Evolutionary conservation across 2,888 invertebrate genomes (phyloP).

Genomic region (Leucoptera coffeella): DNA sequence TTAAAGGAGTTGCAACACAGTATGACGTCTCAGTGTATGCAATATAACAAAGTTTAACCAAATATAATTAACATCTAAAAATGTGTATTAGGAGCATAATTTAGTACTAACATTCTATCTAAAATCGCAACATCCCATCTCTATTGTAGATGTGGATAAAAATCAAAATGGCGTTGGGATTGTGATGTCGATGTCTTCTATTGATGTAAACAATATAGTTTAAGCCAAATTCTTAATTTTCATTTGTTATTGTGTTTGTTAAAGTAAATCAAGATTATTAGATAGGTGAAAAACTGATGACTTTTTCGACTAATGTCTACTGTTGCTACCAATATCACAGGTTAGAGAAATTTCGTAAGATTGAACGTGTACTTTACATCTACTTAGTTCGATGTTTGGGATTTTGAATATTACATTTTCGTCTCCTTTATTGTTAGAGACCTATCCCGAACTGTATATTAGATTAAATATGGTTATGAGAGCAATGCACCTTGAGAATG

Average conservation of each 20-base stretch:
- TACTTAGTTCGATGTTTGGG: background rate
- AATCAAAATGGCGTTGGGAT: conserved; percentile 46
- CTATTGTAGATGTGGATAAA: too few species aligned
- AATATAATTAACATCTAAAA: too few species aligned
- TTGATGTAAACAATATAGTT: conserved; percentile 18
- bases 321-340: conserved; percentile 51
- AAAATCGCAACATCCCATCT: too few species aligned
- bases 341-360: conserved; percentile 14
- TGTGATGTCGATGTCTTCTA: conserved; percentile 31
- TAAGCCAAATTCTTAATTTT: conserved; percentile 8
- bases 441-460: too few species aligned
- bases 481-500: background rate
- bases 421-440: too few species aligned
- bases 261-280: conserved; percentile 15
- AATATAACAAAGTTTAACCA: too few species aligned
- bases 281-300: conserved; percentile 43
- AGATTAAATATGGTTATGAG: background rate
- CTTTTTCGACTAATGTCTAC: conserved; percentile 51
- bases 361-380: background rate
- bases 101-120: too few species aligned
- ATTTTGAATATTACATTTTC: too few species aligned
- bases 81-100: too few species aligned
- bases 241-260: conserved; percentile 9
- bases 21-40: too few species aligned
- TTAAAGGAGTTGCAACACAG: too few species aligned